Conservation (phyloP, 2,797 vertebrate genomes). For the Peromyscus eremicus region DNA sequence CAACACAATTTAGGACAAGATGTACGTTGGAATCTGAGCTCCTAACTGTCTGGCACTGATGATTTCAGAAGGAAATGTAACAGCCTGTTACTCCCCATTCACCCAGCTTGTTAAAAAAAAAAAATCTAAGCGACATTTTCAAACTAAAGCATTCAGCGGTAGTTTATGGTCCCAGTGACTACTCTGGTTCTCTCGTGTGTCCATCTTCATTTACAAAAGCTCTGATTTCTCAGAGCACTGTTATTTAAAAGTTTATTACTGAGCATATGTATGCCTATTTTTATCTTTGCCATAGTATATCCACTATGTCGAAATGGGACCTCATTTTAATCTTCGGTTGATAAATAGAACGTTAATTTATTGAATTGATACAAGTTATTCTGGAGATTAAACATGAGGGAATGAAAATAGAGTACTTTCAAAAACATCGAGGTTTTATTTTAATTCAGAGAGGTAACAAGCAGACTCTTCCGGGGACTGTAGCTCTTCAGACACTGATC, state of each 20-base stretch:
- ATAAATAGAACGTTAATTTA: conserved; percentile 19
- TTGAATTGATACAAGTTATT: conserved; percentile 12
- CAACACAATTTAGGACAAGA: not conserved
- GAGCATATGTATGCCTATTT: not conserved
- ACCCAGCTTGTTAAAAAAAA: conserved; percentile 24
- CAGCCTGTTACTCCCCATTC: conserved; percentile 2
- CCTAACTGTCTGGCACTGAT: not conserved
- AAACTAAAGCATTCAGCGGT: conserved; percentile 5
- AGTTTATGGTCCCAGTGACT: not conserved
- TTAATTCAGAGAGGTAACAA: conserved; percentile 26
- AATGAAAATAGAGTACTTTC: conserved; percentile 7
- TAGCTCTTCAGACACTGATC: not conserved
- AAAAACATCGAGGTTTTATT: conserved; percentile 4
- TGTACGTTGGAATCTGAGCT: not conserved
- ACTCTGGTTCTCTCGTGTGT: not conserved
- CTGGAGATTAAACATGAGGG: not conserved
- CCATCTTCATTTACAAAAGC: conserved; percentile 6
- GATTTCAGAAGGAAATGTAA: conserved; percentile 29
- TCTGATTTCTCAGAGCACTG: not conserved
- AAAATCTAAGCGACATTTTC: not conserved
- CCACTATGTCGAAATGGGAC: not conserved
- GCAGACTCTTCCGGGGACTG: not conserved
- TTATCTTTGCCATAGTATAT: not conserved
- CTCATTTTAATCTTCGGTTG: conserved; percentile 1
- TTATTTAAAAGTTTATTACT: conserved; percentile 31